phyloP scores from a whole-genome alignment of 2,888 invertebrate genomes.

The Diloba caeruleocephala region DNA sequence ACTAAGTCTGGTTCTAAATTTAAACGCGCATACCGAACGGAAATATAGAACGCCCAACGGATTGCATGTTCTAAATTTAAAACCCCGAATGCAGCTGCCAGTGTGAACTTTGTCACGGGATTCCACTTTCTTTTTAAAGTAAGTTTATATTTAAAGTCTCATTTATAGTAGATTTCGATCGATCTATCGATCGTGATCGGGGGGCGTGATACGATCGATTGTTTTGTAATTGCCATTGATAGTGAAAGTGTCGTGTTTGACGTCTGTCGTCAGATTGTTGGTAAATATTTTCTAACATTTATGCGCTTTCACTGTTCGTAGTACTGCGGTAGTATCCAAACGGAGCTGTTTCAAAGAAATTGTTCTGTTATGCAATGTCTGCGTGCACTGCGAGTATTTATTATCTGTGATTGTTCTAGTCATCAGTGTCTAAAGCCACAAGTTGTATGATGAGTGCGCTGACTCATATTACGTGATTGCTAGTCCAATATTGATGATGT shows the following conservation, averaged over 20 bases:
- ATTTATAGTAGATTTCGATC: conserved; percentile 42
- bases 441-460: conserved; percentile 20
- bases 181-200: conserved; percentile 61
- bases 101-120: conserved; percentile 83
- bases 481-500: conserved; percentile 10
- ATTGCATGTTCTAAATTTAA: conserved; percentile 84
- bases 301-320: conserved; percentile 63
- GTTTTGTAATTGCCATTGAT: conserved; percentile 77
- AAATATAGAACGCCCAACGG: conserved; percentile 86
- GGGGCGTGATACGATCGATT: conserved; percentile 65
- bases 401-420: conserved; percentile 30
- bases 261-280: conserved; percentile 62
- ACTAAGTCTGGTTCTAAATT: conserved; percentile 85
- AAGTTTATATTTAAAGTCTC: conserved; percentile 55
- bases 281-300: conserved; percentile 71
- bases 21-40: conserved; percentile 83
- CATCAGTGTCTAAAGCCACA: conserved; percentile 31
- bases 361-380: conserved; percentile 39
- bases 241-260: conserved; percentile 73
- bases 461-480: conserved; percentile 1
- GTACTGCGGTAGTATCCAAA: conserved; percentile 29
- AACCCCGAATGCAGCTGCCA: conserved; percentile 82
- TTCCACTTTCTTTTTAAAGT: conserved; percentile 71
- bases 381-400: conserved; percentile 45
- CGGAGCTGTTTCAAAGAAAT: conserved; percentile 38